Evolutionary conservation across 2,888 invertebrate species (phyloP), one percentile per base, ranked within the genome.

Genomic region (Cephonodes hylas): DNA sequence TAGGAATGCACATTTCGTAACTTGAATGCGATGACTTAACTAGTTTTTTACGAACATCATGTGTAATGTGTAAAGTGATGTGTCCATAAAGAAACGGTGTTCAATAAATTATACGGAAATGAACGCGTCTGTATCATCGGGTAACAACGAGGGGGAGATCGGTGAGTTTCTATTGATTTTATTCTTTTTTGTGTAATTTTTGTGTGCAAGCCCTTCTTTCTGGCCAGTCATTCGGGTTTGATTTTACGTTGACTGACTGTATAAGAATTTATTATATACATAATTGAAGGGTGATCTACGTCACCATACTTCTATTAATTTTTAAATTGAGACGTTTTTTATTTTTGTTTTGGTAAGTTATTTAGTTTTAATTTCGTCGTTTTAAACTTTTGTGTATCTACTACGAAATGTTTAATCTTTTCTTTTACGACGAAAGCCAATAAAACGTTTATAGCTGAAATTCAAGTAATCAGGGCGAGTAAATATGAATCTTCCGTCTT

Each of bases 121-220:
- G 61, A 61, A 61, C 58, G 61, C 46, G 58, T 61, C 61, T 46
- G 42, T 58, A 58, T 38, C 61, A 38, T 57, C 58, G 45, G 34
- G 25, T 42, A 61, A 58, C 25, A 86, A 79, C 70, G 89, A 61
- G 8, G 58, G 45, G 38, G 61, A 61, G 57, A 58, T 61, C 38
- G 61, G 61, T 61, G 25, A 61, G 61, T 66, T 25, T 45, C 27
- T 53, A 53, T 53, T 27, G 53, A 53, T 20, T 44, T 44, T 44
- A 27, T 53, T 53, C 31, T 31, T 53, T 53, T 53, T 53, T 46
- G 13, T 53, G 48, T 15, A 15, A 4, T 53, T n/a, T n/a, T n/a
- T 1, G 27, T 15, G 53, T 18, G 53, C 18, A 8, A 18, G 10
- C 18, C 18, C 18, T 53, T 53, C 15, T 53, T 27, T 53, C 18